Conservation (phyloP, 2,888 invertebrate species). For the Taphrorychus bicolor region DNA sequence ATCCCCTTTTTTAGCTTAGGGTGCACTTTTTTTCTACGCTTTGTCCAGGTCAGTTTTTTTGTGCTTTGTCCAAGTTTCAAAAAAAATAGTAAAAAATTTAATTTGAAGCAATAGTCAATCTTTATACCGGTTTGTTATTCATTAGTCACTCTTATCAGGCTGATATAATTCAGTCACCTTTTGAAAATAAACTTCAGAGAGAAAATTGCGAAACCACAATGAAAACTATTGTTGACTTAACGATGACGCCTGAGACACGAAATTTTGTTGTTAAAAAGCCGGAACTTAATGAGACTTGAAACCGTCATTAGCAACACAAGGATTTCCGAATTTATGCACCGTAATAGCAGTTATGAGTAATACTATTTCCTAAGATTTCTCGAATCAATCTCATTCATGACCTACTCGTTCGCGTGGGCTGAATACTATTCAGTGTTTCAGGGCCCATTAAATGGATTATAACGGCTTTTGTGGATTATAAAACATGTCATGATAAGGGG, state of each 20-base stretch:
- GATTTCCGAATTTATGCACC: background rate
- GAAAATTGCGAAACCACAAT: background rate
- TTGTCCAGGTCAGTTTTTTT: background rate
- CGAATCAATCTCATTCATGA: constrained; percentile 11
- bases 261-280: too few relatives aligned
- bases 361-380: constrained; percentile 15
- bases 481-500: constrained; percentile 9
- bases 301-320: too few relatives aligned
- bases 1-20: background rate
- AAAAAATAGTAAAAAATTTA: too few relatives aligned
- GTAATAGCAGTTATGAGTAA: constrained; percentile 9
- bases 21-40: background rate
- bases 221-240: too few relatives aligned
- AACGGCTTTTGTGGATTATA: constrained; percentile 1
- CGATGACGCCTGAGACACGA: too few relatives aligned
- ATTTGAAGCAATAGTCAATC: too few relatives aligned
- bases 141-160: background rate
- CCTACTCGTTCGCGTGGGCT: constrained; percentile 3
- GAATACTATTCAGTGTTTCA: constrained; percentile 15
- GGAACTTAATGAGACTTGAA: too few relatives aligned
- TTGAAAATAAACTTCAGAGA: background rate
- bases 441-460: constrained; percentile 17
- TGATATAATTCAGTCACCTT: background rate
- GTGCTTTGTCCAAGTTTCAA: too few relatives aligned
- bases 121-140: too few relatives aligned